Evolutionary conservation across 2,797 vertebrate species (phyloP).

Genomic region (Gadopsis marmoratus): DNA sequence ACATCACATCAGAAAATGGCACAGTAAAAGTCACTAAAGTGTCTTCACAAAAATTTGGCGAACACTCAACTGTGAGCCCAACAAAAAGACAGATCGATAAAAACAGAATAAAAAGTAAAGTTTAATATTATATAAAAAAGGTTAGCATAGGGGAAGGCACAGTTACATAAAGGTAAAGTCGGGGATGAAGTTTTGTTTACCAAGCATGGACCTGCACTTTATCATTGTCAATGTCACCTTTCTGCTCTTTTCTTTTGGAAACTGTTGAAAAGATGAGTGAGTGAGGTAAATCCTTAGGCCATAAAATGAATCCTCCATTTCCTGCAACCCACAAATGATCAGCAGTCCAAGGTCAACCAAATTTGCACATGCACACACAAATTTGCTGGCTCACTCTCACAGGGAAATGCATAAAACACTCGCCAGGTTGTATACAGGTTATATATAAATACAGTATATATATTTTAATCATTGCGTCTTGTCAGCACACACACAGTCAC

Average conservation of each 20-base stretch:
- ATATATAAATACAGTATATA: background rate
- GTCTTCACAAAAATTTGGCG: background rate
- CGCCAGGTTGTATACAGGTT: conserved; percentile 1
- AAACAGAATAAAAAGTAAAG: background rate
- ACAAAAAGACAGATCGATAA: background rate
- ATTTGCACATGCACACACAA: background rate
- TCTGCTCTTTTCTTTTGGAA: background rate
- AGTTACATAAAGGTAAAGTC: background rate
- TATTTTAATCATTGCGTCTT: conserved; percentile 5
- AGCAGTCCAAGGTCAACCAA: conserved; percentile 2
- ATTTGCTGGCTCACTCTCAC: background rate
- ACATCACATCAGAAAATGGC: background rate
- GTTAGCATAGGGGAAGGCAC: background rate
- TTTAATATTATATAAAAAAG: background rate
- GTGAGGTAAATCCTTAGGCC: conserved; percentile 7
- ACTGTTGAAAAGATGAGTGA: background rate
- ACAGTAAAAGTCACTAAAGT: background rate
- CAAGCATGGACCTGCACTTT: background rate
- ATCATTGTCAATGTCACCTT: background rate
- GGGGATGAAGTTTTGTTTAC: background rate
- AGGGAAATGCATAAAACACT: background rate
- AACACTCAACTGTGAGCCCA: background rate
- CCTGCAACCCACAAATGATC: conserved; percentile 1
- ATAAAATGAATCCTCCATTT: conserved; percentile 13
- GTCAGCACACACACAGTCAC: background rate